A percentile compares a stretch with the other conserved stretches of the same genome.
phyloP scores from a whole-genome alignment of 2,888 invertebrate genomes.

The Helleia helle region DNA sequence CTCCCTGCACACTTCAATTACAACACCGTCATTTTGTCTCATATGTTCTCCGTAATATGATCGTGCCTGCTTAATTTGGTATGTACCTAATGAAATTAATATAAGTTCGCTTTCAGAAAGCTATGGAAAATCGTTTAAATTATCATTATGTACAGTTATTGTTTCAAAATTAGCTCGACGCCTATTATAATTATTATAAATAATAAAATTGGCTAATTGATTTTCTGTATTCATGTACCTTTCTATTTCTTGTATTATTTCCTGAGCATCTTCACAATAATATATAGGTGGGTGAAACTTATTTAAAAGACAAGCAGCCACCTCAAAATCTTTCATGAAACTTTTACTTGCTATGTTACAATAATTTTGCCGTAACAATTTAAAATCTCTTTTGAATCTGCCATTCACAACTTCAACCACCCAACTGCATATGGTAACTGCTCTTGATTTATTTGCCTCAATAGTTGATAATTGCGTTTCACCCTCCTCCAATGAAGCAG shows the following conservation, averaged over 20 bases:
- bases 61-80: slow-evolving; percentile 12
- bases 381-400: slow-evolving; percentile 17
- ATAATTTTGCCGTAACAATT: slow-evolving; percentile 10
- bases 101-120: slow-evolving; percentile 7
- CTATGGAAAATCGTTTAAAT: slow-evolving; percentile 10
- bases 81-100: slow-evolving; percentile 12
- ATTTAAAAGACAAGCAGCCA: slow-evolving; percentile 15
- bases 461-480: slow-evolving; percentile 13
- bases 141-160: slow-evolving; percentile 8
- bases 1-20: slow-evolving; percentile 12
- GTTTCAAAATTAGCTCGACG: slow-evolving; percentile 12
- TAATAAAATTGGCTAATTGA: slow-evolving; percentile 10
- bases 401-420: slow-evolving; percentile 18
- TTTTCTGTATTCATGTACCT: slow-evolving; percentile 12
- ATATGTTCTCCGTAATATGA: slow-evolving; percentile 10
- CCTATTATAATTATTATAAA: slow-evolving; percentile 11
- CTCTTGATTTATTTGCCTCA: slow-evolving; percentile 12
- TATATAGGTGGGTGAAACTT: slow-evolving; percentile 13
- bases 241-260: slow-evolving; percentile 11
- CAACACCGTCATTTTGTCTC: neutral
- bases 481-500: slow-evolving; percentile 11
- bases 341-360: slow-evolving; percentile 10
- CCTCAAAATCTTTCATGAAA: slow-evolving; percentile 15
- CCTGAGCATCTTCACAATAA: slow-evolving; percentile 11
- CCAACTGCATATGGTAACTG: slow-evolving; percentile 15